Percentiles rank a stretch among this genome's conserved stretches.
Conservation (phyloP, 1,140 invertebrate genomes). For the Tribolium castaneum region DNA sequence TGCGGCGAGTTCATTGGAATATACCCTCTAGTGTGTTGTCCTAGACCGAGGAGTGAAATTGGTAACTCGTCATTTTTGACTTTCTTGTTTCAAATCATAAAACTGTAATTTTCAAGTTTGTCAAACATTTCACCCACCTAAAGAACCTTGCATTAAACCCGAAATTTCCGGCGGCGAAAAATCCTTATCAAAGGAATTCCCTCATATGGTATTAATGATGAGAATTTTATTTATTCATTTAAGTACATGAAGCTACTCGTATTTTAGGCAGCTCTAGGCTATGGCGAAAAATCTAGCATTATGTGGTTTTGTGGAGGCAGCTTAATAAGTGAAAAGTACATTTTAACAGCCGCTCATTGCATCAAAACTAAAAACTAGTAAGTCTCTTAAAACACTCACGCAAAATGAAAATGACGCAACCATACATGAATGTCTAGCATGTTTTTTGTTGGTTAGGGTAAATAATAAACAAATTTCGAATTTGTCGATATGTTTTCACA, state of each 20-base stretch:
- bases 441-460: too few relatives aligned
- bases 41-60: background rate
- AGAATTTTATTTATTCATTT: too few relatives aligned
- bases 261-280: slow-evolving; percentile 50
- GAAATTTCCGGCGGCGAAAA: background rate
- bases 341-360: slow-evolving; percentile 53
- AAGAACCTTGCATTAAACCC: background rate
- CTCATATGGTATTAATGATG: background rate
- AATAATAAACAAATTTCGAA: too few relatives aligned
- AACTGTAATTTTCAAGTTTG: background rate
- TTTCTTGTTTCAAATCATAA: background rate
- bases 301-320: slow-evolving; percentile 59
- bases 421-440: too few relatives aligned
- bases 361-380: slow-evolving; percentile 1
- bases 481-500: too few relatives aligned
- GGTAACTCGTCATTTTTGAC: background rate
- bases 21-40: background rate
- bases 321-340: slow-evolving; percentile 45
- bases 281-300: slow-evolving; percentile 40
- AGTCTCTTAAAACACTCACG: background rate
- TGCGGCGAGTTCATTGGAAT: background rate
- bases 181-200: background rate
- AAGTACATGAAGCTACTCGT: too few relatives aligned
- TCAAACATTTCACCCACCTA: background rate
- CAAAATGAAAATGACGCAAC: too few relatives aligned